Evolutionary conservation across 1,140 invertebrate genomes (phyloP).

Genomic region (Neodiprion lecontei): DNA sequence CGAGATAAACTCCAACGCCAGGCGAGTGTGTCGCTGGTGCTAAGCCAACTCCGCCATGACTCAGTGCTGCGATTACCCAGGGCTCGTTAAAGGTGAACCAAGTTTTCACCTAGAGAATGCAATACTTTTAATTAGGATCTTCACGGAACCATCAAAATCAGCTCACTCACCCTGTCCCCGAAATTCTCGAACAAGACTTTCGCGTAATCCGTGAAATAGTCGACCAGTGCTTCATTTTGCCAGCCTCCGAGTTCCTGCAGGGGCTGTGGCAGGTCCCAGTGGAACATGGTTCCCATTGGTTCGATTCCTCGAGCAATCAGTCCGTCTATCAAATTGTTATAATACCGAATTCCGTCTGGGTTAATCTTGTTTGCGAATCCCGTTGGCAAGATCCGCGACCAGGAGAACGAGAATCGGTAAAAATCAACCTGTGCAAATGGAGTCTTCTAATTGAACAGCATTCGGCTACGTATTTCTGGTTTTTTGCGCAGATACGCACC

Average conservation of each 20-base stretch:
- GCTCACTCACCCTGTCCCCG: constrained; percentile 36
- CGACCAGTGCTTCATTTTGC: constrained; percentile 32
- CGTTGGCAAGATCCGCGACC: constrained; percentile 62
- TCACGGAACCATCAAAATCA: constrained; percentile 3
- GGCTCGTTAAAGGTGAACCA: constrained; percentile 66
- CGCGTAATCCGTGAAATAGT: constrained; percentile 36
- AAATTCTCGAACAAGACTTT: constrained; percentile 35
- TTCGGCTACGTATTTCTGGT: no score
- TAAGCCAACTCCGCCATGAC: constrained; percentile 44
- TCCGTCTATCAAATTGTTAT: constrained; percentile 68
- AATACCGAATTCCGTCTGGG: constrained; percentile 64
- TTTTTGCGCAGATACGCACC: constrained; percentile 37
- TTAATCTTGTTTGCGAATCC: constrained; percentile 60
- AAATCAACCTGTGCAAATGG: background rate
- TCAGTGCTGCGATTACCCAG: constrained; percentile 43
- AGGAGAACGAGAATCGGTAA: constrained; percentile 68
- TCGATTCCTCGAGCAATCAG: constrained; percentile 63
- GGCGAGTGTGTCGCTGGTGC: constrained; percentile 44
- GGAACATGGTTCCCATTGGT: constrained; percentile 66
- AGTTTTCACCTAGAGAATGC: constrained; percentile 53
- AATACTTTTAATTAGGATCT: constrained; percentile 19
- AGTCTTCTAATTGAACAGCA: no score
- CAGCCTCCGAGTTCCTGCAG: constrained; percentile 45
- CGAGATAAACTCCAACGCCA: constrained; percentile 52
- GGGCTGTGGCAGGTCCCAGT: constrained; percentile 66